phyloP scores from a whole-genome alignment of 1,140 invertebrate species.

The Galleria mellonella region DNA sequence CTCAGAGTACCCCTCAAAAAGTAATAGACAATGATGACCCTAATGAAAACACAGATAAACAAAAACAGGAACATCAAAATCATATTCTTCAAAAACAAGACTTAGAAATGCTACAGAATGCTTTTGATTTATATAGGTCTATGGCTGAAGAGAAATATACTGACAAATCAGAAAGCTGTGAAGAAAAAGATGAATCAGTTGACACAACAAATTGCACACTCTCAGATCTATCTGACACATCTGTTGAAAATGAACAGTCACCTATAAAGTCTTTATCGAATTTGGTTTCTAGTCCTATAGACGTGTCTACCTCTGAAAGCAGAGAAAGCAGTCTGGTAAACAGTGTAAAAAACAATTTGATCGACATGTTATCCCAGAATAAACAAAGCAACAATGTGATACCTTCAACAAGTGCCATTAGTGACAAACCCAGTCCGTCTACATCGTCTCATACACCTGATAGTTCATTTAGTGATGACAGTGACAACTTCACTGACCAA shows the following conservation, averaged over 20 bases:
- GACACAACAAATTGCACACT: slow-evolving; percentile 47
- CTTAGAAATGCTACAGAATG: slow-evolving; percentile 75
- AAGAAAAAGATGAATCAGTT: slow-evolving; percentile 41
- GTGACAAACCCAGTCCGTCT: slow-evolving; percentile 40
- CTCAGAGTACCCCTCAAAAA: slow-evolving; percentile 39
- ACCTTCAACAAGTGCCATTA: slow-evolving; percentile 43
- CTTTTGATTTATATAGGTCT: slow-evolving; percentile 66
- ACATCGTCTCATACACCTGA: slow-evolving; percentile 52
- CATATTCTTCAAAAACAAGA: slow-evolving; percentile 69
- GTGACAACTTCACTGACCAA: slow-evolving; percentile 61
- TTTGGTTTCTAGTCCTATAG: slow-evolving; percentile 76
- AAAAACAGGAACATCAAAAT: slow-evolving; percentile 29
- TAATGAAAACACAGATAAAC: slow-evolving; percentile 27
- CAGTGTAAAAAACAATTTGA: slow-evolving; percentile 58
- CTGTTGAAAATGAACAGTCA: slow-evolving; percentile 71
- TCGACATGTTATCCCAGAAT: slow-evolving; percentile 58
- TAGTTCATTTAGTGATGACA: slow-evolving; percentile 56
- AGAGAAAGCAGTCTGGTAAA: slow-evolving; percentile 37
- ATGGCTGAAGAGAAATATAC: slow-evolving; percentile 62
- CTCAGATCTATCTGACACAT: slow-evolving; percentile 48
- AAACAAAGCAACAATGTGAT: slow-evolving; percentile 42
- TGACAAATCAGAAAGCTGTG: slow-evolving; percentile 36
- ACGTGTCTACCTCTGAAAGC: slow-evolving; percentile 54
- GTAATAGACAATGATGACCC: slow-evolving; percentile 20
- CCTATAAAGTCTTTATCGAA: slow-evolving; percentile 78